Conservation (phyloP, 1,140 invertebrate genomes). For the Drosophila guanche region DNA sequence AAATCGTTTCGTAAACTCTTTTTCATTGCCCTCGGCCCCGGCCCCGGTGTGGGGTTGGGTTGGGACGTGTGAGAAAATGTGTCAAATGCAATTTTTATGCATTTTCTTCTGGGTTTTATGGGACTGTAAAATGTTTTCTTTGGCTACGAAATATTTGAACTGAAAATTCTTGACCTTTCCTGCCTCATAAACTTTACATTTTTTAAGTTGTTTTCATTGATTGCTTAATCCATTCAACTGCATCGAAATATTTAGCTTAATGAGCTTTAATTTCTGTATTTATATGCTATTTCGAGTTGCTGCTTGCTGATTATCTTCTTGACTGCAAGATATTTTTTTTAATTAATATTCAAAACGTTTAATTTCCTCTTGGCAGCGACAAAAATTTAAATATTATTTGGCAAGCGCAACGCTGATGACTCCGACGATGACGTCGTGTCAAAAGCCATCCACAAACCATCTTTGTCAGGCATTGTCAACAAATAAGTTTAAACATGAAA, state of each 20-base stretch:
- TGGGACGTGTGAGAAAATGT: slow-evolving; percentile 3
- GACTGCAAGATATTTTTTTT: background rate
- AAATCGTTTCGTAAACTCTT: slow-evolving; percentile 37
- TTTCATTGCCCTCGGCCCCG: slow-evolving; percentile 12
- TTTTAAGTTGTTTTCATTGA: no score
- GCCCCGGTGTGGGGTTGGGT: no score
- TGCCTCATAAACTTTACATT: no score
- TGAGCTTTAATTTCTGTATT: no score
- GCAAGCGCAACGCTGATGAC: slow-evolving; percentile 16
- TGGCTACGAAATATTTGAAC: no score
- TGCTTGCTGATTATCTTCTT: background rate
- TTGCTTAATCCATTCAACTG: no score
- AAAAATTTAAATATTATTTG: slow-evolving; percentile 32
- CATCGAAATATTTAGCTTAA: no score
- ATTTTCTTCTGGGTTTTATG: slow-evolving; percentile 13
- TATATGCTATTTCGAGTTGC: no score
- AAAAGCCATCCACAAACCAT: slow-evolving; percentile 44
- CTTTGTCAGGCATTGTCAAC: slow-evolving; percentile 51
- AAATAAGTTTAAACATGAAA: slow-evolving; percentile 36
- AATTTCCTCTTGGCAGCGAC: slow-evolving; percentile 44
- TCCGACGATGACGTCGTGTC: slow-evolving; percentile 56
- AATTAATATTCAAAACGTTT: slow-evolving; percentile 38
- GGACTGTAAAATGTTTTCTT: background rate
- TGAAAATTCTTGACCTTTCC: no score
- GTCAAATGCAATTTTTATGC: slow-evolving; percentile 26